A percentile compares a stretch with the other conserved stretches of the same genome.
Conservation (phyloP, 2,797 vertebrate species). For the Muraenolepis orangiensis region DNA sequence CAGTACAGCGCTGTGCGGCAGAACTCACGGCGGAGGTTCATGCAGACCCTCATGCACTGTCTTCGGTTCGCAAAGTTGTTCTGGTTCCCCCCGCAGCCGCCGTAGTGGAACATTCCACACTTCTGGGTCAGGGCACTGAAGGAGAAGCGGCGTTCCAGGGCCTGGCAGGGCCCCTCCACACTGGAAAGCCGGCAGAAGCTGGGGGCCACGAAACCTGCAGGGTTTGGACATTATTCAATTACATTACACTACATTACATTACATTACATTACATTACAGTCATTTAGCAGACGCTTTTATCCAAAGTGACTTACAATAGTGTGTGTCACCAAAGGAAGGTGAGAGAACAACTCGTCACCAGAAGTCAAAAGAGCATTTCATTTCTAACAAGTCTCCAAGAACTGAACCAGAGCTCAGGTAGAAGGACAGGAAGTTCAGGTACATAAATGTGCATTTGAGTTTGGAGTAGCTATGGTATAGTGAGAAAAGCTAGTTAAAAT, state of each 20-base stretch:
- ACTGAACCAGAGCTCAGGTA: no score
- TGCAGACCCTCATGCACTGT: conserved; percentile 77
- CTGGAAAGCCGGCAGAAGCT: conserved; percentile 66
- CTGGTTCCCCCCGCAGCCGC: conserved; percentile 85
- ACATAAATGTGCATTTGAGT: no score
- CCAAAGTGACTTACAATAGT: no score
- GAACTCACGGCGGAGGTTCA: conserved; percentile 31
- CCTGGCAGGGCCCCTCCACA: conserved; percentile 74
- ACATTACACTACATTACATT: no score
- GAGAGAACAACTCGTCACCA: no score
- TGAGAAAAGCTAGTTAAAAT: not conserved
- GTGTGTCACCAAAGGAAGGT: no score
- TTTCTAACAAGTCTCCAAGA: no score
- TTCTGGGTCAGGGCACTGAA: conserved; percentile 66
- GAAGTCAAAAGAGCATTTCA: no score
- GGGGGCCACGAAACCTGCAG: conserved; percentile 53
- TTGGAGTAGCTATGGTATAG: not conserved
- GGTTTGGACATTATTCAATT: no score
- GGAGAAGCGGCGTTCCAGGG: conserved; percentile 70
- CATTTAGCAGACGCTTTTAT: no score
- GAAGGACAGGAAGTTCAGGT: no score
- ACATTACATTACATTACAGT: no score
- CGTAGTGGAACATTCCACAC: conserved; percentile 80
- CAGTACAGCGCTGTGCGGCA: not conserved
- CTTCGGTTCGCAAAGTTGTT: conserved; percentile 82